phyloP scores from a whole-genome alignment of 2,888 invertebrate species.

The Spisula subtruncata region DNA sequence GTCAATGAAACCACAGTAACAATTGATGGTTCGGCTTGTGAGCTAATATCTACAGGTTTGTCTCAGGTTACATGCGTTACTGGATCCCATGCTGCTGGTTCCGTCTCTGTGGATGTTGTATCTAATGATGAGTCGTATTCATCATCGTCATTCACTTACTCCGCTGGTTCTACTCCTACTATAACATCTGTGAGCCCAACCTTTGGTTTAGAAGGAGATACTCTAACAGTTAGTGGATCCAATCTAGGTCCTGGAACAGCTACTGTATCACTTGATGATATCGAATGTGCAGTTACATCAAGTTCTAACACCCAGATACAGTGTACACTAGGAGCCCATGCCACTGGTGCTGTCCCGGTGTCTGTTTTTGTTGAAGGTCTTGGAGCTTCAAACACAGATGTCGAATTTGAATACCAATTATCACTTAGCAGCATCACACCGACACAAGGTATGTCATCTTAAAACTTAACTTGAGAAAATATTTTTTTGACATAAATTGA shows the following conservation, averaged over 20 bases:
- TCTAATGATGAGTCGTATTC: constrained; percentile 73
- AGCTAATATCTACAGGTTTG: constrained; percentile 63
- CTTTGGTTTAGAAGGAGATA: constrained; percentile 72
- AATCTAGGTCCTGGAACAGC: constrained; percentile 63
- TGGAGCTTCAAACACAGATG: constrained; percentile 65
- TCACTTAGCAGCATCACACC: constrained; percentile 66
- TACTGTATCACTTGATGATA: constrained; percentile 63
- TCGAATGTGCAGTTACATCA: constrained; percentile 68
- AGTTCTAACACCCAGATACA: constrained; percentile 55
- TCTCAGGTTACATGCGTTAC: constrained; percentile 75
- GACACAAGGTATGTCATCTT: constrained; percentile 64
- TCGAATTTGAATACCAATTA: constrained; percentile 73
- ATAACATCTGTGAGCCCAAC: constrained; percentile 72
- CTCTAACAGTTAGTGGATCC: constrained; percentile 74
- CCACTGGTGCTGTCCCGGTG: constrained; percentile 61
- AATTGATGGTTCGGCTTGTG: constrained; percentile 73
- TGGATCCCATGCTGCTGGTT: constrained; percentile 67
- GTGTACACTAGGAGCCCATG: constrained; percentile 64
- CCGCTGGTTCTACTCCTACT: constrained; percentile 70
- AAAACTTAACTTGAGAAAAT: not conserved
- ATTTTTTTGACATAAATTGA: no score
- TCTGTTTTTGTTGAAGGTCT: constrained; percentile 57
- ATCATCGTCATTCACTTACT: constrained; percentile 69
- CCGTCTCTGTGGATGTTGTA: constrained; percentile 69
- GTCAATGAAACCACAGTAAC: constrained; percentile 68